Percentiles rank a stretch among this genome's conserved stretches.
phyloP scores from a whole-genome alignment of 2,797 vertebrate genomes.

The Trachurus trachurus region DNA sequence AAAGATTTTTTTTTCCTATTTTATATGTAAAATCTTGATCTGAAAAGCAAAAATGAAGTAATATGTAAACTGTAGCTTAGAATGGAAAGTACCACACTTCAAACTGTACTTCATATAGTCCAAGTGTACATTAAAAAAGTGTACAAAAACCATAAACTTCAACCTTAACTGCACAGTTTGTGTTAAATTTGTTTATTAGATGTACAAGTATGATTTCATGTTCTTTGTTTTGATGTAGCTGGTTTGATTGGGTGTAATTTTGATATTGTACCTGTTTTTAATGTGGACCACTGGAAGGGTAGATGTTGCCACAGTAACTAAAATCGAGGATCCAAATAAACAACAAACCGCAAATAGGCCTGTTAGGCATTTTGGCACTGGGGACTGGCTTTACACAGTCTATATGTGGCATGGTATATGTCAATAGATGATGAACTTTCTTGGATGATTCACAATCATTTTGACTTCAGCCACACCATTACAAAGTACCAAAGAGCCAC shows the following conservation, averaged over 20 bases:
- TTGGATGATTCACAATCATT: neutral
- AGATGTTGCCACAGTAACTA: slow-evolving; percentile 6
- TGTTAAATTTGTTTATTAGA: neutral
- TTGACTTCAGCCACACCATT: slow-evolving; percentile 12
- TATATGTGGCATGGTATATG: neutral
- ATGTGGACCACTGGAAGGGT: neutral
- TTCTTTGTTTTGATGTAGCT: neutral
- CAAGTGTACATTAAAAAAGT: neutral
- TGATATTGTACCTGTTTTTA: too few species aligned
- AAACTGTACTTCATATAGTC: neutral
- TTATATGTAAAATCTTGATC: neutral
- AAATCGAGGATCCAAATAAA: slow-evolving; percentile 10
- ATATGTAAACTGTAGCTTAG: neutral
- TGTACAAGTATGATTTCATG: too few species aligned
- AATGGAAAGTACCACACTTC: neutral
- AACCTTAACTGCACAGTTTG: neutral
- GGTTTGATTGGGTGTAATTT: neutral
- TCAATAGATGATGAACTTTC: neutral
- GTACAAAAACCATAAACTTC: neutral
- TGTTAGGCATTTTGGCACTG: slow-evolving; percentile 2
- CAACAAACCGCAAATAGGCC: neutral
- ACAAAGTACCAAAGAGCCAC: neutral
- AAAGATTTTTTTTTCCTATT: too few species aligned
- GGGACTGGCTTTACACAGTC: neutral
- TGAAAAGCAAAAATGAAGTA: neutral